Conservation (phyloP, 1,140 invertebrate genomes). For the Littorina saxatilis region DNA sequence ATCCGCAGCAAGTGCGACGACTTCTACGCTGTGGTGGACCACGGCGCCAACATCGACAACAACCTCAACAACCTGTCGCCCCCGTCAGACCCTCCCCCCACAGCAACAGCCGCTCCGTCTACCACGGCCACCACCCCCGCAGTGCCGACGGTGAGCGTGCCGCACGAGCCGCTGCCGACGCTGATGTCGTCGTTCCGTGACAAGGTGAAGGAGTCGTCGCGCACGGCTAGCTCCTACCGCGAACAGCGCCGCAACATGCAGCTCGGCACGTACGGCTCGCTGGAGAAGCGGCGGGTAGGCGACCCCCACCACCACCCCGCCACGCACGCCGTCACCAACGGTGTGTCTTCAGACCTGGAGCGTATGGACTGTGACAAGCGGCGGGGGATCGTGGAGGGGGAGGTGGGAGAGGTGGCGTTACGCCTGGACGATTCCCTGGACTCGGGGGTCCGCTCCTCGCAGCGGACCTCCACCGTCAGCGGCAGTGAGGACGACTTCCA, state of each 20-base stretch:
- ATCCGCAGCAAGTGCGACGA: slow-evolving; percentile 53
- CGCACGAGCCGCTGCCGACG: slow-evolving; percentile 41
- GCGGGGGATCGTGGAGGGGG: slow-evolving; percentile 24
- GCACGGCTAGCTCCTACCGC: slow-evolving; percentile 48
- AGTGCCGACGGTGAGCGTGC: too few species aligned
- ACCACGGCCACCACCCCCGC: not conserved
- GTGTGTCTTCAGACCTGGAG: not conserved
- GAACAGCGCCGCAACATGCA: slow-evolving; percentile 43
- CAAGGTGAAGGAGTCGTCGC: slow-evolving; percentile 52
- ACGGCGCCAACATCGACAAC: not conserved
- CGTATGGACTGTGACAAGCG: not conserved
- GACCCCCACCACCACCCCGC: not conserved
- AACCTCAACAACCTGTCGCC: slow-evolving; percentile 43
- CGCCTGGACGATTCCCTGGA: slow-evolving; percentile 33
- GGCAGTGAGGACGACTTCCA: slow-evolving; percentile 35
- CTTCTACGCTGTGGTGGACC: slow-evolving; percentile 40
- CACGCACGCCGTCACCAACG: not conserved
- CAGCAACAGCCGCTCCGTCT: not conserved
- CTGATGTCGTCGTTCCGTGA: slow-evolving; percentile 54
- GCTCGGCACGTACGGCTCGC: slow-evolving; percentile 39
- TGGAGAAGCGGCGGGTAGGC: slow-evolving; percentile 27
- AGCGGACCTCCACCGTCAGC: slow-evolving; percentile 33
- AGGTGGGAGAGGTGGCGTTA: slow-evolving; percentile 33
- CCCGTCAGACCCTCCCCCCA: slow-evolving; percentile 6
- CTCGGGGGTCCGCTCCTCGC: slow-evolving; percentile 7